These are phyloP conservation scores for Hypolimnas misippus DNA, from an alignment of 2,888 invertebrate genomes.

Conservation along the genomic window DNA sequence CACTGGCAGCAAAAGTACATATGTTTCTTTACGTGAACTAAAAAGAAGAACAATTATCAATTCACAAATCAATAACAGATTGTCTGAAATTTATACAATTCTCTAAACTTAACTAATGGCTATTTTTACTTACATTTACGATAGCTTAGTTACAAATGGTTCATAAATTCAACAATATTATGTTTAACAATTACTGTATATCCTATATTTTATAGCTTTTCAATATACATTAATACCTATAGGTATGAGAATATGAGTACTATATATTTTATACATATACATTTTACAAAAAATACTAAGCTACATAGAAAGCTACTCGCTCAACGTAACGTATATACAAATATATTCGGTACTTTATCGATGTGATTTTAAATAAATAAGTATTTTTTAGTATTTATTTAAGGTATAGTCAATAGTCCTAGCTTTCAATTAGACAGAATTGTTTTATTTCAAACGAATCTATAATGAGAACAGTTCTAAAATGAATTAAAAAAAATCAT, in stretches of 20 bases:
- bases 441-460: background rate
- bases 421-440: background rate
- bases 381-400: background rate
- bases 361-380: background rate
- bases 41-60: slow-evolving; percentile 24
- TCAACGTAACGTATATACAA: slow-evolving; percentile 29
- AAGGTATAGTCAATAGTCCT: background rate
- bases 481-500: background rate
- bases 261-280: slow-evolving; percentile 31
- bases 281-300: slow-evolving; percentile 34
- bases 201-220: slow-evolving; percentile 53
- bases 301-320: slow-evolving; percentile 23
- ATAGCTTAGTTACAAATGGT: slow-evolving; percentile 66
- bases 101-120: slow-evolving; percentile 47
- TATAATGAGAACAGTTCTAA: slow-evolving; percentile 1
- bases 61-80: slow-evolving; percentile 21
- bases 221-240: slow-evolving; percentile 43
- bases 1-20: slow-evolving; percentile 40
- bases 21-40: slow-evolving; percentile 31
- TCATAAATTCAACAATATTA: slow-evolving; percentile 78
- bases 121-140: slow-evolving; percentile 45
- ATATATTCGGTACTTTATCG: slow-evolving; percentile 4
- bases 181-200: slow-evolving; percentile 76
- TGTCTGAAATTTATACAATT: slow-evolving; percentile 41
- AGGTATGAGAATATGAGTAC: slow-evolving; percentile 40